Evolutionary conservation across 2,888 invertebrate species (phyloP).

Genomic region (Pasiphila rectangulata): DNA sequence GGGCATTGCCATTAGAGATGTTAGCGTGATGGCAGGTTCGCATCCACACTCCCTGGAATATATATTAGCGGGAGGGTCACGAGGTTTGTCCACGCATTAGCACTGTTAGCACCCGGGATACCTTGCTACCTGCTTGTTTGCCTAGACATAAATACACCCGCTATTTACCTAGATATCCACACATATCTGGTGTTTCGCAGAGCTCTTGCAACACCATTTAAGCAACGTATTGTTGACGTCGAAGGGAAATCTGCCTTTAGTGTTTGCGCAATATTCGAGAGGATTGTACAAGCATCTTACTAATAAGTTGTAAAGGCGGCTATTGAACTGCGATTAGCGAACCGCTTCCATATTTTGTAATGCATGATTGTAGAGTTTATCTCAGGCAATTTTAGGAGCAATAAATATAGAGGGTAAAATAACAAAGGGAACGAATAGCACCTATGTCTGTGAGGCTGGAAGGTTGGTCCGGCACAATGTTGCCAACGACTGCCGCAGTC

Average conservation of each 20-base stretch:
- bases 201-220: constrained; percentile 67
- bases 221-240: constrained; percentile 67
- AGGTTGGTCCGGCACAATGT: constrained; percentile 59
- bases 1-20: constrained; percentile 30
- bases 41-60: constrained; percentile 68
- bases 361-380: constrained; percentile 27
- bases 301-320: constrained; percentile 53
- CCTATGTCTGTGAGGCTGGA: constrained; percentile 31
- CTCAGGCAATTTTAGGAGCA: constrained; percentile 22
- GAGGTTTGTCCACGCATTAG: constrained; percentile 78
- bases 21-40: constrained; percentile 43
- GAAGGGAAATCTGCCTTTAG: constrained; percentile 67
- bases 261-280: constrained; percentile 60
- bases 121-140: constrained; percentile 63
- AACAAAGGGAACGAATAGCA: constrained; percentile 38
- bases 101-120: constrained; percentile 70
- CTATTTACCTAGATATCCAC: constrained; percentile 67
- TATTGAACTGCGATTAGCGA: constrained; percentile 41
- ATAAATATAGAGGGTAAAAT: constrained; percentile 35
- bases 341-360: constrained; percentile 31
- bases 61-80: constrained; percentile 77
- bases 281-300: constrained; percentile 59
- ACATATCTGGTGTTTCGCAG: constrained; percentile 58
- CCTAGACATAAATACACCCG: constrained; percentile 53
- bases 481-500: constrained; percentile 64